Conservation (phyloP, 1,140 invertebrate species). For the Drosophila nebulosa region DNA sequence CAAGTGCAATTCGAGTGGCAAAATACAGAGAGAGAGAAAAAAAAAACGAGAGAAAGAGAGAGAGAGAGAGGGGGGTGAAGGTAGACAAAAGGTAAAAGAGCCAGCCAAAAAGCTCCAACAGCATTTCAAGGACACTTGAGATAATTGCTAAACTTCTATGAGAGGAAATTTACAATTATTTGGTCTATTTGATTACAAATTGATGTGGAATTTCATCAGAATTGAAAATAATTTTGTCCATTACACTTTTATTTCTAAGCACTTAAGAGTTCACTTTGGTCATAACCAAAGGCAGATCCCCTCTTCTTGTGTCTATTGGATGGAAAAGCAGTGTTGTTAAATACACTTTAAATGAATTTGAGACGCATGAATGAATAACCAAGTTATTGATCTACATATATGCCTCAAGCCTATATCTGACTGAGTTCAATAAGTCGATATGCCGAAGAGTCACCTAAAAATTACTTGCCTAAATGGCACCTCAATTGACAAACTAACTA, state of each 20-base stretch:
- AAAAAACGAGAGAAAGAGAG: background rate
- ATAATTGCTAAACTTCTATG: constrained; percentile 36
- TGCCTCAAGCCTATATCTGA: too few relatives aligned
- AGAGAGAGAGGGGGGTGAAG: background rate
- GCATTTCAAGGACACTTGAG: constrained; percentile 30
- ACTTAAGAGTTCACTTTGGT: too few relatives aligned
- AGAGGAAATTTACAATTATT: constrained; percentile 20
- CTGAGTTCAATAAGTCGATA: too few relatives aligned
- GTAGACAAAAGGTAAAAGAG: constrained; percentile 3
- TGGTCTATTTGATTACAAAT: background rate
- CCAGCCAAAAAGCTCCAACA: constrained; percentile 19
- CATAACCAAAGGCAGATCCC: background rate
- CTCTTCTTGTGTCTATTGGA: too few relatives aligned
- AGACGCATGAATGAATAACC: too few relatives aligned
- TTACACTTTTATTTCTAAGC: background rate
- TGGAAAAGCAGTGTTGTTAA: too few relatives aligned
- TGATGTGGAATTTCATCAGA: background rate
- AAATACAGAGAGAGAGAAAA: background rate
- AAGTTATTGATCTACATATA: too few relatives aligned
- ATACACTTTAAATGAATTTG: too few relatives aligned
- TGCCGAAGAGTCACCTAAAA: too few relatives aligned
- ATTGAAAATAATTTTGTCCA: background rate
- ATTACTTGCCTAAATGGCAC: too few relatives aligned
- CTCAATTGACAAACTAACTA: too few relatives aligned
- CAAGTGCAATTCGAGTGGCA: constrained; percentile 34